Evolutionary conservation across 2,113 vertebrate species (phyloP), one percentile per base, ranked within the genome.

Genomic region (Chloebia gouldiae): DNA sequence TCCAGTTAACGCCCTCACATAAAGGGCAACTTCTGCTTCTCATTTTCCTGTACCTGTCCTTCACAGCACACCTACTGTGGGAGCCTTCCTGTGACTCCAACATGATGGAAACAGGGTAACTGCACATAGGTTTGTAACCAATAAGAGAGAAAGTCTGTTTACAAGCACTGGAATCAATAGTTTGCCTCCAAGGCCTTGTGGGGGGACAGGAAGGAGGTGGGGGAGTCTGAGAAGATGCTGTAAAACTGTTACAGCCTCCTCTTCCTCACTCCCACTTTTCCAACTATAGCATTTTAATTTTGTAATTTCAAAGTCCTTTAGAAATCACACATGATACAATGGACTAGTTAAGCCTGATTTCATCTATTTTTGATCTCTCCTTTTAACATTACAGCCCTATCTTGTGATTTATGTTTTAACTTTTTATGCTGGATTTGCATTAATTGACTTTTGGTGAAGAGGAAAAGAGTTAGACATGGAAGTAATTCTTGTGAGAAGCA

Each of bases 401-500:
- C n/a, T 59, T 70, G 27, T 24, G 18, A 85, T 70, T 84, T 60
- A 73, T 18, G 18, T 50, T 78, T 90, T 69, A 68, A 50, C 33
- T 78, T 79, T 40, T 42, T 65, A 75, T 28, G 47, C 47, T n/a
- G 75, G 14, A 51, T 51, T 50, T 22, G 23, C 37, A 63, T 42
- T n/a, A 63, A 27, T 16, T 78, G 47, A 51, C 23, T 51, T 51
- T 21, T 28, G 47, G 35, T 22, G 75, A 63, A 13, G 59, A 51
- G 37, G 23, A 14, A 16, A 12, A 25, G 28, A 50, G 57, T 20
- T 28, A 39, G 57, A 22, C 45, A 40, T 0, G 0, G 57, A 50
- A 50, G 30, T 13, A 13, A 50, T 61, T 77, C 45, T 40, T 13
- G n/a, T 61, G 28, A 27, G 22, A n/a, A 50, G 22, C 28, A 8